Conservation (phyloP, 2,797 vertebrate species). For the Acrocephalus scirpaceus region DNA sequence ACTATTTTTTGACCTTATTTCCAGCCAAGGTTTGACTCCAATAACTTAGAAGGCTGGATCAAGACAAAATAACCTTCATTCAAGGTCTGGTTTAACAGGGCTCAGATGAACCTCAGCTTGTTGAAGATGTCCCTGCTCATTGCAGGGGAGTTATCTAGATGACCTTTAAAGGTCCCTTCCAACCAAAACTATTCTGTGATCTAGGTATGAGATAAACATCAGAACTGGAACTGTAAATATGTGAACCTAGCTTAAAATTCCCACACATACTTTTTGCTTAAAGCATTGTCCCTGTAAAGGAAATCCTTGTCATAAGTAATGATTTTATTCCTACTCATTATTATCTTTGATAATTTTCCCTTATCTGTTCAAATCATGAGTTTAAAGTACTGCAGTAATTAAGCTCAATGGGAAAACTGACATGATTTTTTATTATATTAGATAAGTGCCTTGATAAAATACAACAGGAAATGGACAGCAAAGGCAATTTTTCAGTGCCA, state of each 20-base stretch:
- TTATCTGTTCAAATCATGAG: not conserved
- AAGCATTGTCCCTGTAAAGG: not conserved
- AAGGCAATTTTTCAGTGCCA: not conserved
- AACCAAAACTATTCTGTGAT: not conserved
- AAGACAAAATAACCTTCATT: constrained; percentile 74
- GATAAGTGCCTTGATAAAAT: not conserved
- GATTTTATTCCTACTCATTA: not conserved
- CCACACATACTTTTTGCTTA: not conserved
- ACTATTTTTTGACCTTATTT: not conserved
- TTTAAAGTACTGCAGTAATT: not conserved
- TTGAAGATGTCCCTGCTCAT: not conserved
- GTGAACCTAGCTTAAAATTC: not conserved
- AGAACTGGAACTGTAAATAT: not conserved
- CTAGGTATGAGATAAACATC: not conserved
- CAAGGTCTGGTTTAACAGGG: not conserved
- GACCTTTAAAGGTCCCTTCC: not conserved
- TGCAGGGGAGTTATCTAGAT: not conserved
- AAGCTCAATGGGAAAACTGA: not conserved
- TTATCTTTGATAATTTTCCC: not conserved
- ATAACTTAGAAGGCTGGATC: constrained; percentile 78
- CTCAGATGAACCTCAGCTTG: not conserved
- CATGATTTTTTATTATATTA: not conserved
- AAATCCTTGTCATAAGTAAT: not conserved
- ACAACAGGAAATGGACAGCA: not conserved
- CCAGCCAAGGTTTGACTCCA: constrained; percentile 69